Percentiles rank a stretch among this genome's conserved stretches.
These are phyloP conservation scores for Pantherophis alleghaniensis DNA, from an alignment of 2,797 vertebrate genomes.

Conservation along the genomic window DNA sequence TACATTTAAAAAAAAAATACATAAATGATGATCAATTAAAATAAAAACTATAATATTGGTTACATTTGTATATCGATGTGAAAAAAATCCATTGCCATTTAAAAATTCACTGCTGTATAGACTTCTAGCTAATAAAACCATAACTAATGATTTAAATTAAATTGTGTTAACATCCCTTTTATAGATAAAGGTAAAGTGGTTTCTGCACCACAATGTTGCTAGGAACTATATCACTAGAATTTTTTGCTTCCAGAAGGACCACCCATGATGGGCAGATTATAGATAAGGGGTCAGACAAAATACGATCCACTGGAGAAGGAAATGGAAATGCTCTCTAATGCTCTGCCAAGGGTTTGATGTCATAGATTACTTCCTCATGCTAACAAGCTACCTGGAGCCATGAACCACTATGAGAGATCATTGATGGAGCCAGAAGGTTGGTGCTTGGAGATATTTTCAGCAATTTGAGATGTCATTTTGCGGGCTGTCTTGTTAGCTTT, in stretches of 20 bases:
- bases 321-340: not conserved
- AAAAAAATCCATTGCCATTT: not conserved
- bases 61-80: not conserved
- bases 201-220: not conserved
- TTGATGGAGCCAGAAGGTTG: not conserved
- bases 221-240: not conserved
- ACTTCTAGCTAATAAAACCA: slow-evolving; percentile 61
- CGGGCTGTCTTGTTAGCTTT: not conserved
- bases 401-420: not conserved
- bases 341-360: not conserved
- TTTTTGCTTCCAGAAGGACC: not conserved
- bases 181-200: not conserved
- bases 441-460: not conserved
- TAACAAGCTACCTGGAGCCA: not conserved
- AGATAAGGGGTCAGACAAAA: not conserved
- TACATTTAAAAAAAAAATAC: not conserved
- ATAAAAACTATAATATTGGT: not conserved
- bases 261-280: not conserved
- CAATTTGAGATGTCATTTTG: not conserved
- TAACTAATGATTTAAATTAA: slow-evolving; percentile 68
- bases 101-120: slow-evolving; percentile 39
- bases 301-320: not conserved
- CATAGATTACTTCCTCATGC: not conserved
- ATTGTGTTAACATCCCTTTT: slow-evolving; percentile 65
- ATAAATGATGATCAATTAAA: not conserved